Evolutionary conservation across 2,113 vertebrate species (phyloP).

Genomic region (Furnarius figulus): DNA sequence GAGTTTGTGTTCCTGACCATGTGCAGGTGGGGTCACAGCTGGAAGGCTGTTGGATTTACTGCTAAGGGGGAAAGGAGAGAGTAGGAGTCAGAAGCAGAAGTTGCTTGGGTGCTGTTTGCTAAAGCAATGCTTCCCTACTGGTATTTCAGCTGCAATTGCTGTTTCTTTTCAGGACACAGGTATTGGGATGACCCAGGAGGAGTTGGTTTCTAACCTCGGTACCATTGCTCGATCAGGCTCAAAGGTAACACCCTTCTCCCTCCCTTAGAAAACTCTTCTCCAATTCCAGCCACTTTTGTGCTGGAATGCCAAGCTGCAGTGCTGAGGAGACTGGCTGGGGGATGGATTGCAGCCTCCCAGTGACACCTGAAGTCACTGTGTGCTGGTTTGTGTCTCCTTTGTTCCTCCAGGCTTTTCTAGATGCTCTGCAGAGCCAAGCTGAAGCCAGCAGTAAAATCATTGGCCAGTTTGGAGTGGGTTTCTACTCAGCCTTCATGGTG

Average conservation of each 20-base stretch:
- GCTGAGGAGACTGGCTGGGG: neutral
- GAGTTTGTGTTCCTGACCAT: neutral
- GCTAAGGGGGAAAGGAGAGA: neutral
- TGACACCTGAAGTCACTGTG: neutral
- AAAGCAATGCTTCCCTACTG: neutral
- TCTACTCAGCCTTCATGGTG: conserved; percentile 99
- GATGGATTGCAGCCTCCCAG: neutral
- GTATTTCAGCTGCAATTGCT: neutral
- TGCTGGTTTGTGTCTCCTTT: neutral
- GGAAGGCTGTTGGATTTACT: neutral
- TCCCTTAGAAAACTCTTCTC: neutral
- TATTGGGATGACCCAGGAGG: conserved; percentile 91
- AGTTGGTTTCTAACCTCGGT: conserved; percentile 90
- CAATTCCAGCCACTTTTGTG: neutral
- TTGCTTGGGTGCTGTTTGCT: neutral
- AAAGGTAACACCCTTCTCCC: conserved; percentile 80
- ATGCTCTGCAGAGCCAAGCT: conserved; percentile 86
- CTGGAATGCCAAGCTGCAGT: neutral
- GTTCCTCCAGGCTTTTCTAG: conserved; percentile 85
- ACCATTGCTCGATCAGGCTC: conserved; percentile 96
- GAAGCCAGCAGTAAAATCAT: conserved; percentile 93
- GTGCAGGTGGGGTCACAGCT: neutral
- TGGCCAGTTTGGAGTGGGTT: conserved; percentile 96
- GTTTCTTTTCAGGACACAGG: conserved; percentile 87
- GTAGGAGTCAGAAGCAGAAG: neutral